phyloP scores from a whole-genome alignment of 2,797 vertebrate species.

The Potorous gilbertii region DNA sequence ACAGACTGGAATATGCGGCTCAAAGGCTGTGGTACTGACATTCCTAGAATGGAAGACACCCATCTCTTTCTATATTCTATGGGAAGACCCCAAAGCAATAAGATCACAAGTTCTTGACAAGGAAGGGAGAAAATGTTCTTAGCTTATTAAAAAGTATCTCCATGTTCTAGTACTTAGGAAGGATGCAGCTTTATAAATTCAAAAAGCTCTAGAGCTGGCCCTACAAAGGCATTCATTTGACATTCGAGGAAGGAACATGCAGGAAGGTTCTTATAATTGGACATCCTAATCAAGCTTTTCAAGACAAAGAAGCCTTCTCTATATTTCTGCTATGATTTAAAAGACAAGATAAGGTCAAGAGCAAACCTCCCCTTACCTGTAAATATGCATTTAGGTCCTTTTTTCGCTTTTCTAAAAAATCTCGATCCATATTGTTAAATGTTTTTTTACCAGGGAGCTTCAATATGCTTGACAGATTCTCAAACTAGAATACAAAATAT shows the following conservation, averaged over 20 bases:
- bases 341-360: neutral
- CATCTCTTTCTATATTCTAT: neutral
- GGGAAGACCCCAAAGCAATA: neutral
- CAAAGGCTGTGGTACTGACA: neutral
- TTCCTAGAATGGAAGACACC: neutral
- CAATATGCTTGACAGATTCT: conserved; percentile 93
- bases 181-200: neutral
- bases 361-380: conserved; percentile 87
- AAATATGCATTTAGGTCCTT: conserved; percentile 98
- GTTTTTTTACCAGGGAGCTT: conserved; percentile 99
- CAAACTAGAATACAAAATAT: conserved; percentile 89
- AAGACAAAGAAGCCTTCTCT: conserved; percentile 13
- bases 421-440: conserved; percentile 99
- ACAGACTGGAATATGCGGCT: neutral
- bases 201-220: neutral
- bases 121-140: conserved; percentile 20
- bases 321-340: neutral
- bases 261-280: neutral
- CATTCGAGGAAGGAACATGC: neutral
- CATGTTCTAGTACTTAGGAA: neutral
- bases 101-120: neutral
- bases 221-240: neutral
- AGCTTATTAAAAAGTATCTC: neutral
- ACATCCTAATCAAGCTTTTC: neutral
- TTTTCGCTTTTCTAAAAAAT: conserved; percentile 98